Conservation (phyloP, 2,888 invertebrate genomes). For the Tholera decimalis region DNA sequence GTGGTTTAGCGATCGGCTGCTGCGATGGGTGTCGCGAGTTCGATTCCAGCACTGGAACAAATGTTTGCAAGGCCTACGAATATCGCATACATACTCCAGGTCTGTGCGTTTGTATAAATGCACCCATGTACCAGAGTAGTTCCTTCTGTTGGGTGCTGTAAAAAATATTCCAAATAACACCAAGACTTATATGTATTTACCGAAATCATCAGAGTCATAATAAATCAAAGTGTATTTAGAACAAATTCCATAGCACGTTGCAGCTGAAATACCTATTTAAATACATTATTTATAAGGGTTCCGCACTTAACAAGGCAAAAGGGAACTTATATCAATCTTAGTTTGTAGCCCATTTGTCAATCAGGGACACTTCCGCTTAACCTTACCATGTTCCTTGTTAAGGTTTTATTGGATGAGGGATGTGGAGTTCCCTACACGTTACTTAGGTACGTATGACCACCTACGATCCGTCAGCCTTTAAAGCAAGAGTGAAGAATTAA, state of each 20-base stretch:
- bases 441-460: too few relatives aligned
- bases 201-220: constrained; percentile 19
- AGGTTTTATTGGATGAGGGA: constrained; percentile 17
- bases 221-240: constrained; percentile 25
- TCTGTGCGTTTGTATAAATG: too few relatives aligned
- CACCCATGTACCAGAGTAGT: too few relatives aligned
- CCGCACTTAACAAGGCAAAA: constrained; percentile 26
- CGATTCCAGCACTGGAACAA: too few relatives aligned
- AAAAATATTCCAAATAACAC: neutral
- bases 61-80: too few relatives aligned
- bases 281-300: constrained; percentile 61
- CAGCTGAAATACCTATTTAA: constrained; percentile 39
- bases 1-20: too few relatives aligned
- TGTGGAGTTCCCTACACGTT: too few relatives aligned
- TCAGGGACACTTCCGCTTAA: constrained; percentile 37
- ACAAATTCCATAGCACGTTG: constrained; percentile 20
- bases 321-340: constrained; percentile 59
- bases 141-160: too few relatives aligned
- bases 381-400: constrained; percentile 9
- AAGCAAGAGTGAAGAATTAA: too few relatives aligned
- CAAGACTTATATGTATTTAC: neutral
- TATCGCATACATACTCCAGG: too few relatives aligned
- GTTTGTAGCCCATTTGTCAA: constrained; percentile 62
- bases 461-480: too few relatives aligned
- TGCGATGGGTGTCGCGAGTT: too few relatives aligned